Conservation (phyloP, 2,797 vertebrate species). For the Graptemys geographica region DNA sequence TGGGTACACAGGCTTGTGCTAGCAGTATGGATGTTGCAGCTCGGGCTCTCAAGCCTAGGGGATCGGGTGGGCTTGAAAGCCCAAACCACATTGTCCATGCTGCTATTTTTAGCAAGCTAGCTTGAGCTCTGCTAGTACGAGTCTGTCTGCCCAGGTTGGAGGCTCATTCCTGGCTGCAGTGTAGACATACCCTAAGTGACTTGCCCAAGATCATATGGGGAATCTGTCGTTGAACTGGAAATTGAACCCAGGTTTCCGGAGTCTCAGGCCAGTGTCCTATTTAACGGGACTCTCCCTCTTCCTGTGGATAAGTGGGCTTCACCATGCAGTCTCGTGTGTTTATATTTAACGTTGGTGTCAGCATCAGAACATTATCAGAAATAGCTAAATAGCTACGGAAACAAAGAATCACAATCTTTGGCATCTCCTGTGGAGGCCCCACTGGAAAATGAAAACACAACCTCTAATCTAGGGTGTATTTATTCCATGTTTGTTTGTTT, state of each 20-base stretch:
- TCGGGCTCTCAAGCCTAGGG: too few relatives aligned
- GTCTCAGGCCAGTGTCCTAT: neutral
- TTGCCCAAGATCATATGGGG: rapidly evolving
- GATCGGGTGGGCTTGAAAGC: too few relatives aligned
- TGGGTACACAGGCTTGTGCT: too few relatives aligned
- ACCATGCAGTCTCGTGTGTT: neutral
- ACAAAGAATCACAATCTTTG: neutral
- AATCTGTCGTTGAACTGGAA: neutral
- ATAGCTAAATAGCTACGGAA: neutral
- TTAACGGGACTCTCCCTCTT: neutral
- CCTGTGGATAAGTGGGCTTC: neutral
- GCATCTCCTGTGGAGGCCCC: neutral
- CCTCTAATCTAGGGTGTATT: rapidly evolving
- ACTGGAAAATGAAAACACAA: neutral
- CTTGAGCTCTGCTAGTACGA: neutral
- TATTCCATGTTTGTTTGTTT: neutral
- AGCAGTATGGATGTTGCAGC: too few relatives aligned
- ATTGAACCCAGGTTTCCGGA: neutral
- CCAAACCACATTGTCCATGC: too few relatives aligned
- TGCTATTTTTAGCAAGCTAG: too few relatives aligned
- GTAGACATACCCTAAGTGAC: neutral
- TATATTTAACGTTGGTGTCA: neutral
- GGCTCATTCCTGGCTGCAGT: neutral
- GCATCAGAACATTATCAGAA: rapidly evolving
- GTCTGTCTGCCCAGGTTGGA: neutral